Evolutionary conservation across 2,797 vertebrate genomes (phyloP).

Genomic region (Lacerta viridis): DNA sequence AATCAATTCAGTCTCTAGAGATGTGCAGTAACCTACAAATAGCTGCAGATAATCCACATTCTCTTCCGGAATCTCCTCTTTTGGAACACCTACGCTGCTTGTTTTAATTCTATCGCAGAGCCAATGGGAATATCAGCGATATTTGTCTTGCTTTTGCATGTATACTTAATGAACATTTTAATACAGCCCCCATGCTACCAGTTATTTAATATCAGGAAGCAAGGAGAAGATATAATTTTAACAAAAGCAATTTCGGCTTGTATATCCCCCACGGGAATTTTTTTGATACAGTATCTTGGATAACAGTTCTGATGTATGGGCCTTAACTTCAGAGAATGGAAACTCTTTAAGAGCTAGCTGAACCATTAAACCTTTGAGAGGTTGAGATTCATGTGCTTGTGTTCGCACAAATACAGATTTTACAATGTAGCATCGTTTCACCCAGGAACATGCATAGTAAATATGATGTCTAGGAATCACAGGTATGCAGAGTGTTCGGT

Average conservation of each 20-base stretch:
- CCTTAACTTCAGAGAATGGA: constrained; percentile 55
- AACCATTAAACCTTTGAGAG: constrained; percentile 38
- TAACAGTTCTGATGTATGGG: constrained; percentile 48
- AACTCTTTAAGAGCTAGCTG: constrained; percentile 39
- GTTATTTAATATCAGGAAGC: constrained; percentile 14
- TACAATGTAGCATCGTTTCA: not conserved
- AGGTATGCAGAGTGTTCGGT: not conserved
- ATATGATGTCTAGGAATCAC: not conserved
- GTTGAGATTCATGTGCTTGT: not conserved
- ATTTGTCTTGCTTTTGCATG: constrained; percentile 2
- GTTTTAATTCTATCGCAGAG: not conserved
- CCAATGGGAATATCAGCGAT: not conserved
- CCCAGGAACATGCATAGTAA: not conserved
- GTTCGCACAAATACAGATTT: not conserved
- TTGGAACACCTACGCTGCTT: not conserved
- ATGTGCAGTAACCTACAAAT: not conserved
- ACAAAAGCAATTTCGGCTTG: constrained; percentile 53
- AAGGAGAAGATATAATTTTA: constrained; percentile 34
- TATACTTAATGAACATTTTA: constrained; percentile 34
- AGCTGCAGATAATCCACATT: constrained; percentile 2
- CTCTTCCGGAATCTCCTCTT: not conserved
- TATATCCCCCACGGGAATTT: constrained; percentile 34
- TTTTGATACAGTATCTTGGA: constrained; percentile 42
- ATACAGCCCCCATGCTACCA: constrained; percentile 6
- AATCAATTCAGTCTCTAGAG: not conserved